Percentiles rank a stretch among this genome's conserved stretches.
phyloP scores from a whole-genome alignment of 2,888 invertebrate species.

The Brachylomia viminalis region DNA sequence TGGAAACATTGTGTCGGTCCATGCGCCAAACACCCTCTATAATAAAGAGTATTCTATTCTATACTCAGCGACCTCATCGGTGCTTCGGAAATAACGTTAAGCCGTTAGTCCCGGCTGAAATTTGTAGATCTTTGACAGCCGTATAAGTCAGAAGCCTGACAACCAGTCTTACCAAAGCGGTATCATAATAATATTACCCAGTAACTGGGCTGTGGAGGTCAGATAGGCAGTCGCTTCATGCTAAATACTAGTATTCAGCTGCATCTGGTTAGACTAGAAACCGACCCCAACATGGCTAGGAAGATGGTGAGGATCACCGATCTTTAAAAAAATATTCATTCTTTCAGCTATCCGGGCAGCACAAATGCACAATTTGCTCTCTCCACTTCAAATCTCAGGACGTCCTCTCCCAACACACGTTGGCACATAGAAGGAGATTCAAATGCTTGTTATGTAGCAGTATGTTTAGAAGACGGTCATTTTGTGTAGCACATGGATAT shows the following conservation, averaged over 20 bases:
- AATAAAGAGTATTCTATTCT: no score
- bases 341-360: constrained; percentile 40
- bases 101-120: no score
- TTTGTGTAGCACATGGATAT: constrained; percentile 49
- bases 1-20: no score
- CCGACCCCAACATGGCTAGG: neutral
- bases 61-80: no score
- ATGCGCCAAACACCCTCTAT: no score
- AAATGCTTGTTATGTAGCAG: constrained; percentile 40
- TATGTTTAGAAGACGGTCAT: constrained; percentile 40
- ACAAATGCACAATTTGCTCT: constrained; percentile 51
- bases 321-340: neutral
- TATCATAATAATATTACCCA: no score
- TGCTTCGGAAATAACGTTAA: no score
- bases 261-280: neutral
- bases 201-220: neutral
- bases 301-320: neutral
- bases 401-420: constrained; percentile 47
- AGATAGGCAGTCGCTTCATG: neutral
- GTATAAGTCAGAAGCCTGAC: no score
- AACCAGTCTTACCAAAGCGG: no score
- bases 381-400: constrained; percentile 48
- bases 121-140: no score
- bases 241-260: neutral
- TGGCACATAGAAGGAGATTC: constrained; percentile 51